Evolutionary conservation across 1,140 invertebrate species (phyloP).

Genomic region (Solenopsis invicta): DNA sequence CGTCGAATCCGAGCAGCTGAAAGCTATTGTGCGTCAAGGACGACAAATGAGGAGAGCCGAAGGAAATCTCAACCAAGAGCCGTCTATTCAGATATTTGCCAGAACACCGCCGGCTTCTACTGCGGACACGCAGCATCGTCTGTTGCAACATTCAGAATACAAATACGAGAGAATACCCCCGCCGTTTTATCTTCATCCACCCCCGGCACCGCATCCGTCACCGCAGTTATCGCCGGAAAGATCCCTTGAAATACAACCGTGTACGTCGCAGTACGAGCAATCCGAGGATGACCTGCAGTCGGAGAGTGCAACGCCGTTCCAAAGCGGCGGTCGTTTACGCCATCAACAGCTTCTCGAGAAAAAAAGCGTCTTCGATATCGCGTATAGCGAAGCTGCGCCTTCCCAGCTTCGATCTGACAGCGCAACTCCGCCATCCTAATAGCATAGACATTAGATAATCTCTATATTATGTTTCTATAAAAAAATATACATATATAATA

Average conservation of each 20-base stretch:
- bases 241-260: slow-evolving; percentile 76
- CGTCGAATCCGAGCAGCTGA: slow-evolving; percentile 85
- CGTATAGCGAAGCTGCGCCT: slow-evolving; percentile 94
- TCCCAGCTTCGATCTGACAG: slow-evolving; percentile 88
- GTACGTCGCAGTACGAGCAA: slow-evolving; percentile 60
- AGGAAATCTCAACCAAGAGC: slow-evolving; percentile 78
- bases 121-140: slow-evolving; percentile 86
- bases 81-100: slow-evolving; percentile 82
- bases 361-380: slow-evolving; percentile 97
- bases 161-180: slow-evolving; percentile 90
- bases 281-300: slow-evolving; percentile 92
- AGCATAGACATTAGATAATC: not conserved
- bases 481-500: not conserved
- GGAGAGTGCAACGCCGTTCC: slow-evolving; percentile 90
- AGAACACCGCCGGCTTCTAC: slow-evolving; percentile 15
- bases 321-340: slow-evolving; percentile 85
- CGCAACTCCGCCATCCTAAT: slow-evolving; percentile 85
- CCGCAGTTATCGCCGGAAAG: slow-evolving; percentile 85
- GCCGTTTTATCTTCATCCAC: slow-evolving; percentile 89
- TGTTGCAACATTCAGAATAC: slow-evolving; percentile 92
- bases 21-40: slow-evolving; percentile 84
- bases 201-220: slow-evolving; percentile 89
- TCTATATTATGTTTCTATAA: slow-evolving; percentile 4
- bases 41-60: slow-evolving; percentile 81
- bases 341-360: slow-evolving; percentile 94